Evolutionary conservation across 2,888 invertebrate species (phyloP).

Genomic region (Lasioglossum pauxillum): DNA sequence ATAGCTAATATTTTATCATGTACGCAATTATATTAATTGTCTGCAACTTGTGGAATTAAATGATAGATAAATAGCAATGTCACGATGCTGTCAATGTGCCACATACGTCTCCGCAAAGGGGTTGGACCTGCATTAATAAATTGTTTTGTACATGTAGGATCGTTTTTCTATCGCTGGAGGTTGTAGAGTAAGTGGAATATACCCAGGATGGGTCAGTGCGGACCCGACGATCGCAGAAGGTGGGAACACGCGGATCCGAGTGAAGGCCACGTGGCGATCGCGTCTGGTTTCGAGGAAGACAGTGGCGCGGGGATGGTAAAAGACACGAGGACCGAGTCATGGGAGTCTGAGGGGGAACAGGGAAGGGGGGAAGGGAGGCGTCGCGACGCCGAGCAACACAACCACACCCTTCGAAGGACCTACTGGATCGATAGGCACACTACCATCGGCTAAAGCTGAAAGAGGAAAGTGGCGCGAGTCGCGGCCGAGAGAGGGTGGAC

Average conservation of each 20-base stretch:
- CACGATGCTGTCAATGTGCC: too few species aligned
- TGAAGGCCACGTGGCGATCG: constrained; percentile 75
- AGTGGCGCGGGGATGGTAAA: constrained; percentile 34
- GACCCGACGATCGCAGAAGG: not conserved
- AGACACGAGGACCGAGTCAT: constrained; percentile 34
- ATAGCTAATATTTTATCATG: too few species aligned
- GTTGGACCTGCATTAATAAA: too few species aligned
- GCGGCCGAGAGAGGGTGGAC: constrained; percentile 14
- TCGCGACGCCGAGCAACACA: constrained; percentile 75
- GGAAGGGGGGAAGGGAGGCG: constrained; percentile 58
- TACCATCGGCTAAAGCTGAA: constrained; percentile 66
- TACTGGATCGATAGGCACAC: constrained; percentile 74
- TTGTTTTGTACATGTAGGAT: too few species aligned
- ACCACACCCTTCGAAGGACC: constrained; percentile 73
- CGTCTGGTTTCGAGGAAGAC: constrained; percentile 58
- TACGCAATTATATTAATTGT: too few species aligned
- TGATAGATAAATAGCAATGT: too few species aligned
- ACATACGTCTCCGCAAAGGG: too few species aligned
- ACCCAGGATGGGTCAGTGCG: not conserved
- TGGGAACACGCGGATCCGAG: constrained; percentile 61
- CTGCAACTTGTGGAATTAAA: too few species aligned
- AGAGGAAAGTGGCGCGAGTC: constrained; percentile 41
- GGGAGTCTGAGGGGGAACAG: not conserved
- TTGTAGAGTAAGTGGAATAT: not conserved
- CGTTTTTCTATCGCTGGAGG: too few species aligned